Conservation (phyloP, 2,888 invertebrate genomes). For the Lepas anatifera region DNA sequence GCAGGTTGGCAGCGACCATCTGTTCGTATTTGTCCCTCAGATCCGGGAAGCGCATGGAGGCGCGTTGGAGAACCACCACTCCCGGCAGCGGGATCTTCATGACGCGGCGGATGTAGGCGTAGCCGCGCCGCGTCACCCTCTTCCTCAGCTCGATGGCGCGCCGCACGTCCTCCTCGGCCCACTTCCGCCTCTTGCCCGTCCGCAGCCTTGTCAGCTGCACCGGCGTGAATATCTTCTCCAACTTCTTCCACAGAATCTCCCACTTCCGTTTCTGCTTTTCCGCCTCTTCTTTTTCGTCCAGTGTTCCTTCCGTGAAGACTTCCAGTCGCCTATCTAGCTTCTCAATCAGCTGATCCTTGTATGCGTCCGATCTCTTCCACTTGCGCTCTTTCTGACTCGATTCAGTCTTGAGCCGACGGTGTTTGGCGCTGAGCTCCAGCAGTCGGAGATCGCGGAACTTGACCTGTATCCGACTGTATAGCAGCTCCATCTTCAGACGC, state of each 20-base stretch:
- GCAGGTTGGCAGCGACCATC: neutral
- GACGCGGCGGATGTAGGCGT: neutral
- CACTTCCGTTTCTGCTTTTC: neutral
- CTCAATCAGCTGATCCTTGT: neutral
- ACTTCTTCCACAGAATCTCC: neutral
- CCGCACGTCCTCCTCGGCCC: constrained; percentile 1
- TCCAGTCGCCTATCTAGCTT: neutral
- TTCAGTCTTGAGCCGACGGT: neutral
- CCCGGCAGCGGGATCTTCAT: neutral
- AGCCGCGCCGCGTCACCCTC: neutral
- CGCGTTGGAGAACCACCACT: neutral
- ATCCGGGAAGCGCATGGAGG: neutral
- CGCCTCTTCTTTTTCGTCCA: neutral
- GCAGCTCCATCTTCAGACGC: neutral
- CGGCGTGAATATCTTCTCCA: neutral
- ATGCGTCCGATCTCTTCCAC: neutral
- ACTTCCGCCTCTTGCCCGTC: neutral
- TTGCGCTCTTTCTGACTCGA: neutral
- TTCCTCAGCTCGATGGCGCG: constrained; percentile 8
- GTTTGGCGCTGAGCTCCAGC: neutral
- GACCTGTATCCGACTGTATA: neutral
- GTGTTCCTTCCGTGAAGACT: no score
- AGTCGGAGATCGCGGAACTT: constrained; percentile 2
- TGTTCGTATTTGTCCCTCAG: neutral
- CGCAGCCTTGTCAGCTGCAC: neutral